These are phyloP conservation scores for Penaeus vannamei DNA, from an alignment of 1,140 invertebrate genomes.

Conservation along the genomic window DNA sequence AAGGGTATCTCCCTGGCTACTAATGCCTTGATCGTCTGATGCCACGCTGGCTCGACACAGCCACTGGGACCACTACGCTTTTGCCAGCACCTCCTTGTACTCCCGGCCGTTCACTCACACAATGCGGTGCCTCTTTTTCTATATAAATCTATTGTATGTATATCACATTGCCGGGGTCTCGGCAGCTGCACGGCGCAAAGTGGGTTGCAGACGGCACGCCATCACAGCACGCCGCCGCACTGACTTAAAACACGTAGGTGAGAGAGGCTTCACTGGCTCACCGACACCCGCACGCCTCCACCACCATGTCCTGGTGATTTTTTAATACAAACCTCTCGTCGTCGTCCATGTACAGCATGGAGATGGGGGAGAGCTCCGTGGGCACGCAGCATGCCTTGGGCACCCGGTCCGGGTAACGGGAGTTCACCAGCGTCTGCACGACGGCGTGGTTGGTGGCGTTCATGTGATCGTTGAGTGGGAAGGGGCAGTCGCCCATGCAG, in stretches of 20 bases:
- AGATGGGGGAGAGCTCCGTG: slow-evolving; percentile 89
- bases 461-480: slow-evolving; percentile 91
- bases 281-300: slow-evolving; percentile 94
- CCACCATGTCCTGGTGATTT: slow-evolving; percentile 97
- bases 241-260: not conserved
- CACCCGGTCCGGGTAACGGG: slow-evolving; percentile 88
- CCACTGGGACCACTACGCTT: too few relatives aligned
- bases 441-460: slow-evolving; percentile 99
- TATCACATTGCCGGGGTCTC: slow-evolving; percentile 44
- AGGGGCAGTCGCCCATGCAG: slow-evolving; percentile 95
- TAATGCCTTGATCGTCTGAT: too few relatives aligned
- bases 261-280: slow-evolving; percentile 71
- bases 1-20: too few relatives aligned
- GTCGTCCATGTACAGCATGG: slow-evolving; percentile 95
- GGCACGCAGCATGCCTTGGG: slow-evolving; percentile 95
- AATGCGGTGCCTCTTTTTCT: slow-evolving; percentile 5
- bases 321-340: slow-evolving; percentile 94
- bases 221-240: not conserved
- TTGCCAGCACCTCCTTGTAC: not conserved
- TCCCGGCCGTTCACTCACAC: slow-evolving; percentile 1
- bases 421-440: slow-evolving; percentile 96
- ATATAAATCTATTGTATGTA: slow-evolving; percentile 5
- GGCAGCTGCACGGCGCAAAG: slow-evolving; percentile 1
- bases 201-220: not conserved
- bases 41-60: too few relatives aligned